These are phyloP conservation scores for Aplochiton taeniatus DNA, from an alignment of 2,797 vertebrate species.

Conservation along the genomic window DNA sequence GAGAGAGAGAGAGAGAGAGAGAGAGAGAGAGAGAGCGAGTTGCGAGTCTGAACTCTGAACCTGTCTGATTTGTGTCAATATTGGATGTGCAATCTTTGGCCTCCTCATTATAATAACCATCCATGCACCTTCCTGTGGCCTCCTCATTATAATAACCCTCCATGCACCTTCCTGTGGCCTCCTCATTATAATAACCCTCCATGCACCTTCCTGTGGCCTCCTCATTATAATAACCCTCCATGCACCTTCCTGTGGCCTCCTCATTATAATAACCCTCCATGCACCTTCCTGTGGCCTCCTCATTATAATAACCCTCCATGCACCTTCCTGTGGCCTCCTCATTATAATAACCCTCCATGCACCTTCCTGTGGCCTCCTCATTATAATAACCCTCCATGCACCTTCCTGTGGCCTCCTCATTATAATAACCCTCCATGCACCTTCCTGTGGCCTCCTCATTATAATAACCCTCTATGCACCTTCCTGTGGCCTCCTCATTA, in stretches of 20 bases:
- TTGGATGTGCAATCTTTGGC: background rate
- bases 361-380: slow-evolving; percentile 3
- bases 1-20: too few species aligned
- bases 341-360: slow-evolving; percentile 3
- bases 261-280: slow-evolving; percentile 2
- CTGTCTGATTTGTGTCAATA: slow-evolving; percentile 2
- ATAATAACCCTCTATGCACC: background rate
- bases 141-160: background rate
- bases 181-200: slow-evolving; percentile 1
- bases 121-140: background rate
- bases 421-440: background rate
- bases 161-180: slow-evolving; percentile 7
- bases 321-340: slow-evolving; percentile 5
- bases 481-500: slow-evolving; percentile 5
- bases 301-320: slow-evolving; percentile 1
- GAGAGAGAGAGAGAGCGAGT: too few species aligned
- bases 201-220: slow-evolving; percentile 5
- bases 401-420: slow-evolving; percentile 6
- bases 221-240: slow-evolving; percentile 3
- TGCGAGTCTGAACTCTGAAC: too few species aligned
- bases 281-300: slow-evolving; percentile 6
- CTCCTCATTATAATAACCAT: background rate
- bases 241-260: slow-evolving; percentile 3
- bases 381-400: slow-evolving; percentile 1
- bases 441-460: slow-evolving; percentile 11